Evolutionary conservation across 1,140 invertebrate genomes (phyloP).

Genomic region (Nixonia krombeini): DNA sequence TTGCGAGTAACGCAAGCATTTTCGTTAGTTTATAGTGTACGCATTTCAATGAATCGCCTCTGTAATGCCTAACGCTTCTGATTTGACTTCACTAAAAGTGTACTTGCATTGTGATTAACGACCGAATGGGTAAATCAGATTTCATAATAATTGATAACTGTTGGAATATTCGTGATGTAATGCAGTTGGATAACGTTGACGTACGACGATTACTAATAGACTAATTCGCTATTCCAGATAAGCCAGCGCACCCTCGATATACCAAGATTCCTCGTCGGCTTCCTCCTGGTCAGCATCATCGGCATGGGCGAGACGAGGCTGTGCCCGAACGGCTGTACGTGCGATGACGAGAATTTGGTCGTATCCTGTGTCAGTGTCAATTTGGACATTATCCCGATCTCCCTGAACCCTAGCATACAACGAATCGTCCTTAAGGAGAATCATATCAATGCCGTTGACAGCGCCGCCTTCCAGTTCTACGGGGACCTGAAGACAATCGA

Average conservation of each 20-base stretch:
- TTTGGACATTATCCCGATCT: conserved; percentile 90
- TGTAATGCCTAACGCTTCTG: too few relatives aligned
- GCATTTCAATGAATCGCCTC: too few relatives aligned
- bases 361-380: conserved; percentile 88
- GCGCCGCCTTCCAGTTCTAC: conserved; percentile 88
- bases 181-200: too few relatives aligned
- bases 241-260: conserved; percentile 4
- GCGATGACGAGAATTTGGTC: conserved; percentile 90
- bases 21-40: too few relatives aligned
- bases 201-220: too few relatives aligned
- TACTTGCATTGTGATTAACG: too few relatives aligned
- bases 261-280: conserved; percentile 56
- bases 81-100: too few relatives aligned
- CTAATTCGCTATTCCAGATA: not conserved
- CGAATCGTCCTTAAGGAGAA: conserved; percentile 87
- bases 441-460: conserved; percentile 88
- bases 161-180: too few relatives aligned
- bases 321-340: conserved; percentile 85
- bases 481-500: conserved; percentile 86
- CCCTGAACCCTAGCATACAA: conserved; percentile 90
- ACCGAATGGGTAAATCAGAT: too few relatives aligned
- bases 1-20: too few relatives aligned
- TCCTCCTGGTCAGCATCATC: conserved; percentile 57
- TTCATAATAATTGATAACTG: too few relatives aligned
- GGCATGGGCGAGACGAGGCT: conserved; percentile 60